Evolutionary conservation across 2,888 invertebrate species (phyloP).

Genomic region (Lepidocyrtinus sp.): DNA sequence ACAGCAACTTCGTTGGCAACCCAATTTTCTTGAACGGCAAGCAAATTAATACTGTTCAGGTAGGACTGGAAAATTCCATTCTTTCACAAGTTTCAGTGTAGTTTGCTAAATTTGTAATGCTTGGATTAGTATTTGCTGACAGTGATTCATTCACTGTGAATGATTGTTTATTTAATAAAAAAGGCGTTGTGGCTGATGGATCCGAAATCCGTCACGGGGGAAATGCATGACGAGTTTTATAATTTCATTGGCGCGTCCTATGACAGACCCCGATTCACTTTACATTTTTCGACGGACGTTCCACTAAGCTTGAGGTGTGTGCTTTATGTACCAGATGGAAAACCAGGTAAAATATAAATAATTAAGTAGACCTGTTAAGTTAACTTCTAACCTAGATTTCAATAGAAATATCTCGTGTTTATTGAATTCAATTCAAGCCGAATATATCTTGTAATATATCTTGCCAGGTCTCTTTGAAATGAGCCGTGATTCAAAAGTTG

Average conservation of each 20-base stretch:
- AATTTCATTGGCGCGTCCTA: constrained; percentile 88
- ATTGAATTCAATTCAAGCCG: too few relatives aligned
- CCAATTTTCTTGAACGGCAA: constrained; percentile 93
- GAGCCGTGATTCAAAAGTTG: constrained; percentile 86
- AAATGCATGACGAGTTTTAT: constrained; percentile 94
- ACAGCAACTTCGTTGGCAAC: constrained; percentile 97
- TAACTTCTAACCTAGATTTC: too few relatives aligned
- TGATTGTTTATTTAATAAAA: neutral
- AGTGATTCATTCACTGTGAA: constrained; percentile 68
- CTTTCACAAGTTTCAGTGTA: too few relatives aligned
- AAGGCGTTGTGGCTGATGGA: constrained; percentile 95
- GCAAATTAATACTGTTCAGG: constrained; percentile 89
- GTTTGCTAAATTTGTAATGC: too few relatives aligned
- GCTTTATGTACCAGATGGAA: constrained; percentile 94
- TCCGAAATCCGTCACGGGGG: constrained; percentile 84
- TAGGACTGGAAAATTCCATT: constrained; percentile 70
- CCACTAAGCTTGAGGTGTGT: constrained; percentile 92
- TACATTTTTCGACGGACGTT: constrained; percentile 95
- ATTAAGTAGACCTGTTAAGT: too few relatives aligned
- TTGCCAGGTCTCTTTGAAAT: constrained; percentile 86
- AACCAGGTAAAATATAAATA: constrained; percentile 80
- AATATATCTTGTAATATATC: too few relatives aligned
- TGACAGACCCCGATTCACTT: constrained; percentile 88
- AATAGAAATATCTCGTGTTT: too few relatives aligned
- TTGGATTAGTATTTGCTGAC: too few relatives aligned